A percentile compares a stretch with the other conserved stretches of the same genome.
Conservation (phyloP, 1,140 invertebrate species). For the Ceratitis capitata region DNA sequence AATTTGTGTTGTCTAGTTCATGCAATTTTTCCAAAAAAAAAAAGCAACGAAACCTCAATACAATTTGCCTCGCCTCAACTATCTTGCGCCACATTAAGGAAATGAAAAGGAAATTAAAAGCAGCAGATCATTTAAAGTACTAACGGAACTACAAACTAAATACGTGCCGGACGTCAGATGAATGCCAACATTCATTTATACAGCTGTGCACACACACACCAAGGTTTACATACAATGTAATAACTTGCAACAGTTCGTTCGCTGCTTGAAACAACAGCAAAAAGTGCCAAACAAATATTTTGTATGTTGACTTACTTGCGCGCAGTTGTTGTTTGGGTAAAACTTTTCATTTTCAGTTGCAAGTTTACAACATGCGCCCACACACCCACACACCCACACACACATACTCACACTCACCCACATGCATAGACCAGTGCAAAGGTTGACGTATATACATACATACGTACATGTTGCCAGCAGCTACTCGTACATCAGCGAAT, state of each 20-base stretch:
- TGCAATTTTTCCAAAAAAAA: not conserved
- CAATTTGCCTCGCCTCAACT: not conserved
- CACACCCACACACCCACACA: not conserved
- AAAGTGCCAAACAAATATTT: not conserved
- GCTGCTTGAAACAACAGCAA: not conserved
- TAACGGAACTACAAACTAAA: slow-evolving; percentile 37
- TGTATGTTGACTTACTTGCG: not conserved
- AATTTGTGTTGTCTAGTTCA: no score
- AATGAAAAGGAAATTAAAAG: slow-evolving; percentile 43
- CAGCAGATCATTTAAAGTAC: slow-evolving; percentile 37
- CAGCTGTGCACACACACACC: not conserved
- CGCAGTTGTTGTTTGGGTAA: not conserved
- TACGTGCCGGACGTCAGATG: slow-evolving; percentile 2
- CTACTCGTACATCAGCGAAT: not conserved
- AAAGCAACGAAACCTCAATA: not conserved
- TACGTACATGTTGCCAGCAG: not conserved
- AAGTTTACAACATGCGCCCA: not conserved
- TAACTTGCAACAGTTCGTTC: not conserved
- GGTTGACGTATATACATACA: not conserved
- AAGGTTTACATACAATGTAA: no score
- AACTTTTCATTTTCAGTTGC: not conserved
- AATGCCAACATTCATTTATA: no score
- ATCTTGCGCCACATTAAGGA: slow-evolving; percentile 22
- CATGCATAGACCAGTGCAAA: not conserved
- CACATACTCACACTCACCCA: not conserved